Conservation (phyloP, 2,113 vertebrate species). For the Hemibagrus wyckioides region DNA sequence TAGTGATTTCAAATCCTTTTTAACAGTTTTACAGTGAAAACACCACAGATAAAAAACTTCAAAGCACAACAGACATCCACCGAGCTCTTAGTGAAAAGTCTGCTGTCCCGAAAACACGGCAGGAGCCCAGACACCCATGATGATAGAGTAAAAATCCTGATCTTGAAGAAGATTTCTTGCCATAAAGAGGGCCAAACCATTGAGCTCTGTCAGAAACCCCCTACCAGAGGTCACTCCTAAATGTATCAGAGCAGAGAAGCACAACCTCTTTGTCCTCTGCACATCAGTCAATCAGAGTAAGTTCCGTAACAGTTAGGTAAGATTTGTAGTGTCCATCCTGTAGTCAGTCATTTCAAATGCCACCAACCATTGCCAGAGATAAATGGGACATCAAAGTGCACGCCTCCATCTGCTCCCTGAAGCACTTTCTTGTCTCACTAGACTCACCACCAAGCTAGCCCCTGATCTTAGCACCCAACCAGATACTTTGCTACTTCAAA, state of each 20-base stretch:
- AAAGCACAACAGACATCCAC: neutral
- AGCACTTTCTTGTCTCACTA: neutral
- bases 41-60: constrained; percentile 7
- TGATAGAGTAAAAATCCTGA: neutral
- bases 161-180: neutral
- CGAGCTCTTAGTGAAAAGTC: neutral
- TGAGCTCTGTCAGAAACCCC: neutral
- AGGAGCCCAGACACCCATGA: neutral
- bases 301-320: neutral
- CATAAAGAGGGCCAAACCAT: neutral
- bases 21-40: neutral
- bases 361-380: neutral
- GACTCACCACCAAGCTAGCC: neutral
- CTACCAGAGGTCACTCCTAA: neutral
- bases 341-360: neutral
- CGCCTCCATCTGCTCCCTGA: neutral
- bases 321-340: neutral
- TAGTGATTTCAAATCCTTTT: neutral
- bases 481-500: neutral
- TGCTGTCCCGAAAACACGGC: neutral
- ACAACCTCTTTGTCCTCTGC: neutral
- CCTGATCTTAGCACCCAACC: too few species aligned
- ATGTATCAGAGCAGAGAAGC: constrained; percentile 8
- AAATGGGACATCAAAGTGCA: neutral
- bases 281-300: neutral